A percentile compares a stretch with the other conserved stretches of the same genome.
phyloP scores from a whole-genome alignment of 2,113 vertebrate genomes.

The Cochlearius cochlearius region DNA sequence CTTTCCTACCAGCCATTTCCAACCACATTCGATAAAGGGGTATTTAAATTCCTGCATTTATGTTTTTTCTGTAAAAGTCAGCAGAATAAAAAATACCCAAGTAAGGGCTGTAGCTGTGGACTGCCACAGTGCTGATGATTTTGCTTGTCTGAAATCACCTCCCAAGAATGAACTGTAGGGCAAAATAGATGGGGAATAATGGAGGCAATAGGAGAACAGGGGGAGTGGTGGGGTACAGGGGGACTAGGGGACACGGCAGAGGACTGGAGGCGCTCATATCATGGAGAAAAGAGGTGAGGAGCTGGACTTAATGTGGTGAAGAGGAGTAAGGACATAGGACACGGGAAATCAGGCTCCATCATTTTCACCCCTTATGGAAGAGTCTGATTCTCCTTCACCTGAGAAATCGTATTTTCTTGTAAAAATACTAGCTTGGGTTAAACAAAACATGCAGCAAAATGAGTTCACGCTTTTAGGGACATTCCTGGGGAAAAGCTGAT shows the following conservation, averaged over 20 bases:
- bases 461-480: neutral
- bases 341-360: neutral
- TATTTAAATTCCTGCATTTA: neutral
- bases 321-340: neutral
- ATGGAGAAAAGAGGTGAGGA: accelerated
- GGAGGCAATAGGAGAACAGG: neutral
- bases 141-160: neutral
- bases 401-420: neutral
- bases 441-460: neutral
- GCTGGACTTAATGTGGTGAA: neutral
- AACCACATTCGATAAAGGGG: neutral
- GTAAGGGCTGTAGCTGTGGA: neutral
- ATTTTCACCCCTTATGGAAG: neutral
- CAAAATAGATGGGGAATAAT: neutral
- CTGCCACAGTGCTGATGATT: neutral
- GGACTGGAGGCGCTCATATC: neutral
- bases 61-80: neutral
- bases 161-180: neutral
- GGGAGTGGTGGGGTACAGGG: too few species aligned
- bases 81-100: neutral
- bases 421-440: neutral
- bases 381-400: neutral
- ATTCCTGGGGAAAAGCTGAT: neutral
- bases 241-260: neutral
- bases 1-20: neutral